Evolutionary conservation across 92 coral and sea anemone genomes (phyloP).

Genomic region (Galaxea fascicularis): DNA sequence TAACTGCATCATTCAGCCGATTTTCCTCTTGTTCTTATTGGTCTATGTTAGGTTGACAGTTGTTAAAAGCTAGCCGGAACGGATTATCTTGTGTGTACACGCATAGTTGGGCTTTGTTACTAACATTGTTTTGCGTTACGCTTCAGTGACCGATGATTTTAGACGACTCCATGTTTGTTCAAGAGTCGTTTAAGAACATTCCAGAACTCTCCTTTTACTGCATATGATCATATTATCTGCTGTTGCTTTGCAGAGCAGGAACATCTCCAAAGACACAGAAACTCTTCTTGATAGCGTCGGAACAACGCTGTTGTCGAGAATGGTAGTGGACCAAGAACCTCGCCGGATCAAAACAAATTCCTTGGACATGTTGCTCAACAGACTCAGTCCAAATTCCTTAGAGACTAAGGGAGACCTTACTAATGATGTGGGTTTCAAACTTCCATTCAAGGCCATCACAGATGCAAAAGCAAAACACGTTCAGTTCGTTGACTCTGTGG

Average conservation of each 20-base stretch:
- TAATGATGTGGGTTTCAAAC: not conserved
- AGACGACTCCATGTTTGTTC: too few relatives aligned
- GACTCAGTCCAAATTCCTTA: constrained; percentile 57
- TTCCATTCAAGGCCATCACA: constrained; percentile 15
- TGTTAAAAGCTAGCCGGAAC: too few relatives aligned
- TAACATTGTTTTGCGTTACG: too few relatives aligned
- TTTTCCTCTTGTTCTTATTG: too few relatives aligned
- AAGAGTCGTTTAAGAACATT: too few relatives aligned
- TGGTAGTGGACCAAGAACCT: constrained; percentile 64
- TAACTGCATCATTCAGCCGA: too few relatives aligned
- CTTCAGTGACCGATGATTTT: too few relatives aligned
- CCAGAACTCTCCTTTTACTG: too few relatives aligned
- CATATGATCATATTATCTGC: not conserved
- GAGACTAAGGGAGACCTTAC: not conserved
- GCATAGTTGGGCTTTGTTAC: too few relatives aligned
- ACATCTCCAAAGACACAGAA: constrained; percentile 26
- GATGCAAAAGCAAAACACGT: not conserved
- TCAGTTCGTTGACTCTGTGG: constrained; percentile 12
- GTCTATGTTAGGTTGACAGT: too few relatives aligned
- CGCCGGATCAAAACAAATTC: constrained; percentile 59
- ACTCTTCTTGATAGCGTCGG: constrained; percentile 66
- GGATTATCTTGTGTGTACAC: too few relatives aligned
- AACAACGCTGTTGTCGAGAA: constrained; percentile 55
- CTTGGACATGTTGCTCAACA: constrained; percentile 63
- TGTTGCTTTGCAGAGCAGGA: constrained; percentile 40